A percentile compares a stretch with the other conserved stretches of the same genome.
These are phyloP conservation scores for Cephus rjabovi DNA, from an alignment of 2,888 invertebrate genomes.

Conservation along the genomic window DNA sequence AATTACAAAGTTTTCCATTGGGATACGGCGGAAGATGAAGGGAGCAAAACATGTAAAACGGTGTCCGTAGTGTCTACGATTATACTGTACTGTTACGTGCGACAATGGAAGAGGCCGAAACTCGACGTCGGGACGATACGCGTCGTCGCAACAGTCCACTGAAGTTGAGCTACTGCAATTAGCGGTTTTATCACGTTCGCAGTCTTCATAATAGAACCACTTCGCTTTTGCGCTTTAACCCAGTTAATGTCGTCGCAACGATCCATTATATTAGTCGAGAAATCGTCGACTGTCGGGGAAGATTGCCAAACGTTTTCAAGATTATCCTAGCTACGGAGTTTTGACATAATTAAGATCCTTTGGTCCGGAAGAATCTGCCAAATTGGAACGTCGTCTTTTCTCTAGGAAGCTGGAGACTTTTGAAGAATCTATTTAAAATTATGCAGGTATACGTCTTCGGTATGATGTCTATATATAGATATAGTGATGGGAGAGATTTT, in stretches of 20 bases:
- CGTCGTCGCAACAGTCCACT: neutral
- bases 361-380: neutral
- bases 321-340: neutral
- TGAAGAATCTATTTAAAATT: neutral
- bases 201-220: neutral
- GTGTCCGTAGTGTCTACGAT: neutral
- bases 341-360: neutral
- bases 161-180: slow-evolving; percentile 6
- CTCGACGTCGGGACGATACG: neutral
- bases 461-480: neutral
- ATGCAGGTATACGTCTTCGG: neutral
- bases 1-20: neutral
- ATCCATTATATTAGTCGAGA: neutral
- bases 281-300: neutral
- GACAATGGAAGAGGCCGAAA: neutral
- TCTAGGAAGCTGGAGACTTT: neutral
- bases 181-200: neutral
- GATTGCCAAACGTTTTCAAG: neutral
- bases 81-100: neutral
- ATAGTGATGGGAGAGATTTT: neutral
- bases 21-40: neutral
- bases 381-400: too few relatives aligned
- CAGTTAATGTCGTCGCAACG: neutral
- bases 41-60: neutral
- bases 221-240: neutral